phyloP scores from a whole-genome alignment of 2,113 vertebrate species.

The Seriola aureovittata region DNA sequence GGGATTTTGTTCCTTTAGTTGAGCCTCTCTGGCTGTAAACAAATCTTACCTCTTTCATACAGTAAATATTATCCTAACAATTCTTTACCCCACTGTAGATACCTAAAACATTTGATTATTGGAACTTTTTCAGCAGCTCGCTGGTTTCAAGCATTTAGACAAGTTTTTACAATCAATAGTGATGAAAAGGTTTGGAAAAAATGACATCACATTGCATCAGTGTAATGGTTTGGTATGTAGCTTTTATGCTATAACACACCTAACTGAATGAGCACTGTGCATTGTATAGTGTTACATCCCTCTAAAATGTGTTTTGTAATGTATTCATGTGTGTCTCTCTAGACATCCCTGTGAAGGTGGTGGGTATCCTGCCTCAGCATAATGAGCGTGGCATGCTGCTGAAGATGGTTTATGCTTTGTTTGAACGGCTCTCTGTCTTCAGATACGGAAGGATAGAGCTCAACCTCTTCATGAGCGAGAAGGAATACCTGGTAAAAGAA shows the following conservation, averaged over 20 bases:
- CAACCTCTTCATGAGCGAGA: constrained; percentile 92
- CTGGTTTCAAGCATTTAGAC: no score
- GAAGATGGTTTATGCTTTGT: constrained; percentile 89
- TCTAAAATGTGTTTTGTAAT: constrained; percentile 30
- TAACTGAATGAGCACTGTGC: background rate
- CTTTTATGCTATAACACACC: background rate
- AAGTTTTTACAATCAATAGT: background rate
- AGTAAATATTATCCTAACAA: no score
- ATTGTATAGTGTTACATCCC: background rate
- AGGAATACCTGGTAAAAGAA: constrained; percentile 87
- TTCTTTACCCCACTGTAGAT: no score
- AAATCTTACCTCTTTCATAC: background rate
- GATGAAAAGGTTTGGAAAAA: background rate
- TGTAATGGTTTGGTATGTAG: background rate
- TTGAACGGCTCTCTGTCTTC: constrained; percentile 89
- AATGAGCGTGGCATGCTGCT: constrained; percentile 86
- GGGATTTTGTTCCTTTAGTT: background rate
- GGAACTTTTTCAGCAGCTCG: background rate
- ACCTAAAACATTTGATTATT: background rate
- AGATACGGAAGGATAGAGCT: constrained; percentile 92
- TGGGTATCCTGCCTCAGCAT: constrained; percentile 87
- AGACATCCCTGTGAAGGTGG: constrained; percentile 91
- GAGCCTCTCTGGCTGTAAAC: background rate
- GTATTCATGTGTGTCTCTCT: constrained; percentile 15
- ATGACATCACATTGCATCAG: background rate